phyloP scores from a whole-genome alignment of 2,113 vertebrate species.

The Cyprinodon tularosa region DNA sequence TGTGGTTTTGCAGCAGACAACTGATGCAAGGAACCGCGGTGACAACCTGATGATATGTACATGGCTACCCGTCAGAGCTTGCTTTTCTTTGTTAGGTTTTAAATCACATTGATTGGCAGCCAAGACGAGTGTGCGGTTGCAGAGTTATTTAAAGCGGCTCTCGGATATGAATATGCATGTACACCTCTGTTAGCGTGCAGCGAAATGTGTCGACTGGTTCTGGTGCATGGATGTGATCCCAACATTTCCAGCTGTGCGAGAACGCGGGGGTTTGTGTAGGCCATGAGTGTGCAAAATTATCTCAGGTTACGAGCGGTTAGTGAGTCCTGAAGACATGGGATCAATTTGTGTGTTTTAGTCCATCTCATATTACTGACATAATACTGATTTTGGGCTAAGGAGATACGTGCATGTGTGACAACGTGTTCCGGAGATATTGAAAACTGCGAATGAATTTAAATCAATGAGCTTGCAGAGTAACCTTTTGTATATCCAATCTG shows the following conservation, averaged over 20 bases:
- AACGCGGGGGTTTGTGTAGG: conserved; percentile 25
- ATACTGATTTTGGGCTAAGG: conserved; percentile 49
- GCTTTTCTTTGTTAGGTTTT: conserved; percentile 47
- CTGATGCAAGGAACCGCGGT: conserved; percentile 41
- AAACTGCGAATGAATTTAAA: conserved; percentile 79
- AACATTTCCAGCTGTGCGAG: conserved; percentile 22
- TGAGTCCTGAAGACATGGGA: conserved; percentile 37
- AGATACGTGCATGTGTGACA: conserved; percentile 49
- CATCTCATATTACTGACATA: conserved; percentile 66
- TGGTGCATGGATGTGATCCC: conserved; percentile 11
- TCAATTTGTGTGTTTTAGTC: conserved; percentile 34
- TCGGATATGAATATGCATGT: conserved; percentile 63
- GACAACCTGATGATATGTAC: conserved; percentile 70
- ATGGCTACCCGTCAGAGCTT: conserved; percentile 35
- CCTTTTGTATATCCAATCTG: conserved; percentile 89
- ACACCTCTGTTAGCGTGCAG: conserved; percentile 38
- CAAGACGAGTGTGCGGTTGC: conserved; percentile 49
- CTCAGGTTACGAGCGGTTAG: conserved; percentile 66
- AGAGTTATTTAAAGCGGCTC: conserved; percentile 67
- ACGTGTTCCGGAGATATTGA: conserved; percentile 54
- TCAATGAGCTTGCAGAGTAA: conserved; percentile 83
- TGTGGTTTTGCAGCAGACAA: conserved; percentile 63
- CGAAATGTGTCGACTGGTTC: conserved; percentile 27
- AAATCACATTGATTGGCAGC: conserved; percentile 70
- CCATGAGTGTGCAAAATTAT: conserved; percentile 24